Evolutionary conservation across 2,113 vertebrate species (phyloP), one percentile per base, ranked within the genome.

Genomic region (Arothron firmamentum): DNA sequence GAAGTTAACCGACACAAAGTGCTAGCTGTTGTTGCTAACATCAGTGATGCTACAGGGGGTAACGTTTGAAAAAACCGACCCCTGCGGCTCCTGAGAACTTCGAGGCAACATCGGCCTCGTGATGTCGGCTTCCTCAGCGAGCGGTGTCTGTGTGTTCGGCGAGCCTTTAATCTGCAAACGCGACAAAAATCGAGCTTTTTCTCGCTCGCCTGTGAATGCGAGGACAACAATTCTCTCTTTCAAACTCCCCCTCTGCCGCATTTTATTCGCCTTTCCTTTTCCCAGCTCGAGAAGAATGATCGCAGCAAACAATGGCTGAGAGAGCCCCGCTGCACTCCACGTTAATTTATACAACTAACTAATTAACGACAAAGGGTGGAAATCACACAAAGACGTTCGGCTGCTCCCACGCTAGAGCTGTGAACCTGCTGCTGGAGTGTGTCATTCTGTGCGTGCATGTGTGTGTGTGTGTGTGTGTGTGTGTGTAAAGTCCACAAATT

Each of bases 281-380:
- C 70, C 72, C 77, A 79, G 74, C 43, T 31, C 16, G n/a, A 81
- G 73, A 76, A 78, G 70, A 90, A 91, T 92, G 92, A 95, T 93
- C 91, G 89, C 88, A 88, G 87, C 91, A 92, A 94, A 94, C 93
- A 95, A 95, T 93, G 92, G 90, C 86, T 85, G 87, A 85, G 92
- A 92, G 94, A 94, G 84, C 88, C 90, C 92, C 90, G 91, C 91
- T 89, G 92, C 90, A 94, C 93, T 93, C 95, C 92, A 93, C 92
- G 95, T 94, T 98, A 94, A 98, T 96, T 98, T 96, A 95, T 96
- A 96, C 94, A 95, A 95, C 94, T 93, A 94, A 94, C 94, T 97
- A 98, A 97, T 98, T 97, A 94, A 94, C 90, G 91, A 91, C 93
- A 95, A 96, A 95, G 94, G 92, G 88, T 92, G 91, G 92, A 92